Evolutionary conservation across 2,113 vertebrate genomes (phyloP).

Genomic region (Plecturocebus donacophilus): DNA sequence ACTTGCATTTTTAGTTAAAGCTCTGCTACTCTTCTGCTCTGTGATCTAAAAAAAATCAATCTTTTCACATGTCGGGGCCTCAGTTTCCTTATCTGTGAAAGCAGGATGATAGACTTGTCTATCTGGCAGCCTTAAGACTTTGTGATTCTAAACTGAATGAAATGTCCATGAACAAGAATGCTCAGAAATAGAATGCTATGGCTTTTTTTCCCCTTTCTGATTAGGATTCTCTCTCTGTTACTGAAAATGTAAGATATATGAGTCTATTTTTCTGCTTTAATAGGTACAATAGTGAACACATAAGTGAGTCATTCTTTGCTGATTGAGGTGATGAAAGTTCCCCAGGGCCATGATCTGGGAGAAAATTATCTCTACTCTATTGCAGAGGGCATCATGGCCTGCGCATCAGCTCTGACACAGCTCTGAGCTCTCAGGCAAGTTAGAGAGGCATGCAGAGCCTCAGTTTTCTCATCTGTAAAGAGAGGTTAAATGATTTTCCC

Average conservation of each 20-base stretch:
- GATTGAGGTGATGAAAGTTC: slow-evolving; percentile 65
- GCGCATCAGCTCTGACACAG: slow-evolving; percentile 23
- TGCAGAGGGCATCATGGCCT: not conserved
- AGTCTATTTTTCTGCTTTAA: slow-evolving; percentile 74
- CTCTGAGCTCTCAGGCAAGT: not conserved
- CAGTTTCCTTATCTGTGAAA: slow-evolving; percentile 41
- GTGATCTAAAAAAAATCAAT: not conserved
- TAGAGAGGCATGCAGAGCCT: not conserved
- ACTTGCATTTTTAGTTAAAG: not conserved
- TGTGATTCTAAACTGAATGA: not conserved
- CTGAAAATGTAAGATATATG: slow-evolving; percentile 64
- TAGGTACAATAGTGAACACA: slow-evolving; percentile 53
- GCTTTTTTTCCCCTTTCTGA: not conserved
- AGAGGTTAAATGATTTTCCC: slow-evolving; percentile 53
- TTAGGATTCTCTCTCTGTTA: slow-evolving; percentile 49
- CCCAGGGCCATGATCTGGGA: slow-evolving; percentile 42
- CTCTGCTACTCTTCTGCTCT: not conserved
- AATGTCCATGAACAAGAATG: not conserved
- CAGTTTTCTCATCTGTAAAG: slow-evolving; percentile 64
- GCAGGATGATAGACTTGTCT: not conserved
- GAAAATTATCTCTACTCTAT: slow-evolving; percentile 37
- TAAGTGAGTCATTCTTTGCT: slow-evolving; percentile 70
- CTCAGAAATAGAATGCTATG: not conserved
- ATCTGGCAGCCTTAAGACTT: not conserved
- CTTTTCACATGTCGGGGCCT: not conserved